A percentile compares a stretch with the other conserved stretches of the same genome.
Conservation (phyloP, 2,888 invertebrate species). For the Volucella inflata region DNA sequence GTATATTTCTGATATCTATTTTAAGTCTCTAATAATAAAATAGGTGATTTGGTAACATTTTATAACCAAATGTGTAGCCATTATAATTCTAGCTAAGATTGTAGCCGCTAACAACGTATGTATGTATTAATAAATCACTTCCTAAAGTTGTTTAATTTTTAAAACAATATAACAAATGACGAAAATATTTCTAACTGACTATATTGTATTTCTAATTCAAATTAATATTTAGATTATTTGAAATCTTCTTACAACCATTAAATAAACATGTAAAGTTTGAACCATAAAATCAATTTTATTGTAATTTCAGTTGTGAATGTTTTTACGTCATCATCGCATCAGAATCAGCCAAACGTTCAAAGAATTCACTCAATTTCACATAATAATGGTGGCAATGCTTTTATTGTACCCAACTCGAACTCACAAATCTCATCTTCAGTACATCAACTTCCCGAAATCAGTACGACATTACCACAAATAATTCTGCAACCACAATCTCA, state of each 20-base stretch:
- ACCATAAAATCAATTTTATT: slow-evolving; percentile 9
- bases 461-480: slow-evolving; percentile 77
- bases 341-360: slow-evolving; percentile 76
- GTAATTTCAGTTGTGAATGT: slow-evolving; percentile 80
- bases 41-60: too few relatives aligned
- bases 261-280: neutral
- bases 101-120: too few relatives aligned
- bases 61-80: too few relatives aligned
- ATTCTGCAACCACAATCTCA: slow-evolving; percentile 76
- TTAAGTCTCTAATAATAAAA: too few relatives aligned
- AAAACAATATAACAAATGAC: too few relatives aligned
- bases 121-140: too few relatives aligned
- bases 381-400: slow-evolving; percentile 74
- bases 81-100: too few relatives aligned
- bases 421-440: slow-evolving; percentile 67
- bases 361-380: slow-evolving; percentile 77
- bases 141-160: too few relatives aligned
- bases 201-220: neutral
- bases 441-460: slow-evolving; percentile 77
- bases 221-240: neutral
- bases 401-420: slow-evolving; percentile 59
- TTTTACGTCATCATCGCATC: slow-evolving; percentile 77
- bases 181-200: too few relatives aligned
- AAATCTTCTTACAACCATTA: too few relatives aligned
- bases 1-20: too few relatives aligned